Conservation (phyloP, 2,113 vertebrate species). For the Cinclus cinclus region DNA sequence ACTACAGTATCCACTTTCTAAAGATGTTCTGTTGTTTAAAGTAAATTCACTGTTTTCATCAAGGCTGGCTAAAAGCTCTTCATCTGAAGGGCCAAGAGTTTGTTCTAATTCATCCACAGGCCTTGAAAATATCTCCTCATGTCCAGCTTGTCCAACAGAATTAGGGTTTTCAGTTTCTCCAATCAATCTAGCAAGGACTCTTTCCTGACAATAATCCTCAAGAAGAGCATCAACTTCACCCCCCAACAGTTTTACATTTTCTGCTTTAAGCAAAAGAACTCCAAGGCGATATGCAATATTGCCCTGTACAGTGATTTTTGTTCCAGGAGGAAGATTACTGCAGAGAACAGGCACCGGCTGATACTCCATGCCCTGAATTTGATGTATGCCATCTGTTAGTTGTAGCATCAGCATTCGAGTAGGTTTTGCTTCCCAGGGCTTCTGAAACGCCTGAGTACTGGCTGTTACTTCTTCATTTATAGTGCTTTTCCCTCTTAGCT, state of each 20-base stretch:
- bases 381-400: conserved; percentile 90
- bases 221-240: conserved; percentile 90
- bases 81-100: conserved; percentile 78
- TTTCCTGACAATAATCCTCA: conserved; percentile 77
- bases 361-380: conserved; percentile 93
- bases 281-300: conserved; percentile 85
- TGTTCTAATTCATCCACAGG: conserved; percentile 59
- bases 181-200: conserved; percentile 83
- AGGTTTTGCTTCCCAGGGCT: conserved; percentile 88
- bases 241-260: conserved; percentile 88
- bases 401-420: conserved; percentile 91
- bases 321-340: conserved; percentile 77
- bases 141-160: conserved; percentile 37
- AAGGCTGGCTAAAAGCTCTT: conserved; percentile 87
- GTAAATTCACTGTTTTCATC: conserved; percentile 69
- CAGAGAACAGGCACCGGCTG: conserved; percentile 81
- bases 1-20: conserved; percentile 80
- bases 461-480: conserved; percentile 87
- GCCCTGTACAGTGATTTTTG: conserved; percentile 90
- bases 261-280: conserved; percentile 86
- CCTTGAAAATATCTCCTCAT: background rate
- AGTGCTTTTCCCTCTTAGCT: conserved; percentile 81
- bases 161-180: conserved; percentile 72
- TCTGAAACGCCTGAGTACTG: conserved; percentile 79
- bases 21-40: conserved; percentile 26